Evolutionary conservation across 2,888 invertebrate genomes (phyloP).

Genomic region (Calliphora vomitoria): DNA sequence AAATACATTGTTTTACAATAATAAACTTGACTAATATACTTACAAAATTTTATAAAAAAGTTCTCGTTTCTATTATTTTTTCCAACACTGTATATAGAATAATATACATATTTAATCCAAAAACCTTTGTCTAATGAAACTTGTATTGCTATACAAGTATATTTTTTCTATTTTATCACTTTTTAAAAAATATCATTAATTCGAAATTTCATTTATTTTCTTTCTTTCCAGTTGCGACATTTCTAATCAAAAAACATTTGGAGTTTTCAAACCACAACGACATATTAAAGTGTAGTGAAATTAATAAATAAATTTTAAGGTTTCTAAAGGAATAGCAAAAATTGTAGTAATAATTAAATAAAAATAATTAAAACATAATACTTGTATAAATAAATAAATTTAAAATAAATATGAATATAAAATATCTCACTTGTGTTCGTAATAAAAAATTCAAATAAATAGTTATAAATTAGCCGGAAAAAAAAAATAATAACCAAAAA

Average conservation of each 20-base stretch:
- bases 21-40: too few relatives aligned
- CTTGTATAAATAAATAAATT: not conserved
- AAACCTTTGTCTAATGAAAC: too few relatives aligned
- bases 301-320: slow-evolving; percentile 30
- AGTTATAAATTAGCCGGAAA: slow-evolving; percentile 25
- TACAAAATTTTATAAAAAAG: too few relatives aligned
- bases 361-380: not conserved
- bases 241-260: not conserved
- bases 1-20: too few relatives aligned
- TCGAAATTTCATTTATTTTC: not conserved
- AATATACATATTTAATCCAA: too few relatives aligned
- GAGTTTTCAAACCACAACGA: slow-evolving; percentile 37
- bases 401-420: slow-evolving; percentile 29
- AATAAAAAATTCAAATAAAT: slow-evolving; percentile 29
- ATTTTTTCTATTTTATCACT: too few relatives aligned
- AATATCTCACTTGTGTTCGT: slow-evolving; percentile 61
- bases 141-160: too few relatives aligned
- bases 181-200: too few relatives aligned
- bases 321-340: slow-evolving; percentile 44
- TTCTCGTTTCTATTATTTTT: too few relatives aligned
- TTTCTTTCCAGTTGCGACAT: slow-evolving; percentile 37
- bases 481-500: not conserved
- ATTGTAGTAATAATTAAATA: not conserved
- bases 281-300: slow-evolving; percentile 34
- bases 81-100: too few relatives aligned